Evolutionary conservation across 1,140 invertebrate species (phyloP).

Genomic region (Phenacoccus solenopsis): DNA sequence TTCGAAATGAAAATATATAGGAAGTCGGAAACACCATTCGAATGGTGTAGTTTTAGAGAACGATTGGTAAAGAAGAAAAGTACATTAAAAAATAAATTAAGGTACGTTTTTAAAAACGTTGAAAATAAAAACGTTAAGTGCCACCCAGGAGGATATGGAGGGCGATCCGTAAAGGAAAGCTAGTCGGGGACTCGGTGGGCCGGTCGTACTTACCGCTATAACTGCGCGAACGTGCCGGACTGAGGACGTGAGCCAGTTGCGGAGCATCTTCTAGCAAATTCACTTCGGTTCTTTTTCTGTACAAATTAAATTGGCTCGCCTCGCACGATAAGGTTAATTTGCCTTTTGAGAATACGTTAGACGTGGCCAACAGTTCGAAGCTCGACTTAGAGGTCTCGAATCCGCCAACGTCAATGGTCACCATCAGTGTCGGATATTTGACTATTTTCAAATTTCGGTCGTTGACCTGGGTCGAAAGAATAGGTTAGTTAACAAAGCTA

Average conservation of each 20-base stretch:
- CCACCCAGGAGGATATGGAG: too few relatives aligned
- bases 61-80: too few relatives aligned
- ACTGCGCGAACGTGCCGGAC: slow-evolving; percentile 28
- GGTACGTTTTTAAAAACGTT: too few relatives aligned
- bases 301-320: slow-evolving; percentile 35
- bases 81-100: too few relatives aligned
- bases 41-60: too few relatives aligned
- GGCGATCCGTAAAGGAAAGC: too few relatives aligned
- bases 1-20: too few relatives aligned
- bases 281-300: slow-evolving; percentile 31
- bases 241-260: slow-evolving; percentile 35
- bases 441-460: background rate
- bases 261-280: slow-evolving; percentile 36
- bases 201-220: background rate
- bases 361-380: slow-evolving; percentile 32
- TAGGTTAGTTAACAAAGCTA: background rate
- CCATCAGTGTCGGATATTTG: background rate
- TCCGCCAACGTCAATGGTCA: slow-evolving; percentile 19
- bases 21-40: too few relatives aligned
- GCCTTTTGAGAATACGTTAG: slow-evolving; percentile 33
- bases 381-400: slow-evolving; percentile 28
- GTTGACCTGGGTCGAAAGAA: background rate
- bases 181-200: too few relatives aligned
- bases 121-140: too few relatives aligned
- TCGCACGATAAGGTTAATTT: slow-evolving; percentile 36